A percentile compares a stretch with the other conserved stretches of the same genome.
These are phyloP conservation scores for Phthorimaea operculella DNA, from an alignment of 1,140 invertebrate genomes.

Conservation along the genomic window DNA sequence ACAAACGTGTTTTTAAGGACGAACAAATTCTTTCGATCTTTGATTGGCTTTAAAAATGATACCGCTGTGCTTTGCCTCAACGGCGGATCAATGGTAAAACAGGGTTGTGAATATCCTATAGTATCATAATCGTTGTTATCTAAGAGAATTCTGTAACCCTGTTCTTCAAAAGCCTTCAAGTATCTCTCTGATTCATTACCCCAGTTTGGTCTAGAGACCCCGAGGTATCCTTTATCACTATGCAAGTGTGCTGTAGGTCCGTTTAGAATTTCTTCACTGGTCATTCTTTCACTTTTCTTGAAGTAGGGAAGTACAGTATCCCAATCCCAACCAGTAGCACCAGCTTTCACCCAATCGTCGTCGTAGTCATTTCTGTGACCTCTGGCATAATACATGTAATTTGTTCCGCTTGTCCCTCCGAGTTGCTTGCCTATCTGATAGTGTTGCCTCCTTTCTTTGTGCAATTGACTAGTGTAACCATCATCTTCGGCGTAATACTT, in stretches of 20 bases:
- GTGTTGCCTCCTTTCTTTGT: conserved; percentile 84
- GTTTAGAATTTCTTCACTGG: conserved; percentile 76
- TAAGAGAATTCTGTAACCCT: conserved; percentile 82
- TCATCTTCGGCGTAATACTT: background rate
- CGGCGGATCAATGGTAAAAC: conserved; percentile 83
- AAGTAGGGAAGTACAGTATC: conserved; percentile 85
- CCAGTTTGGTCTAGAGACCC: too few species aligned
- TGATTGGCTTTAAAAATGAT: too few species aligned
- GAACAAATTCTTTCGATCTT: too few species aligned
- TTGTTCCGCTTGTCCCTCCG: too few species aligned
- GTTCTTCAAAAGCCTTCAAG: conserved; percentile 80
- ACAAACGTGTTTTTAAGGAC: conserved; percentile 81
- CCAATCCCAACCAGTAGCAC: too few species aligned
- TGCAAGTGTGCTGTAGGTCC: conserved; percentile 70
- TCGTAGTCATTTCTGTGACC: conserved; percentile 86
- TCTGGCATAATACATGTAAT: conserved; percentile 94
- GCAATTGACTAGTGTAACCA: background rate
- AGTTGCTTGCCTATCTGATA: too few species aligned
- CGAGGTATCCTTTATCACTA: conserved; percentile 73
- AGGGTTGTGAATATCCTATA: conserved; percentile 83
- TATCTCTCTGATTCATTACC: conserved; percentile 3
- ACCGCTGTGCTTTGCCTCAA: conserved; percentile 84
- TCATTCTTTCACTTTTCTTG: conserved; percentile 84
- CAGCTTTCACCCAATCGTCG: conserved; percentile 80
- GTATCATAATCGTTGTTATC: conserved; percentile 83